Percentiles rank a stretch among this genome's conserved stretches.
These are phyloP conservation scores for Melipona beecheii DNA, from an alignment of 2,888 invertebrate species.

Conservation along the genomic window DNA sequence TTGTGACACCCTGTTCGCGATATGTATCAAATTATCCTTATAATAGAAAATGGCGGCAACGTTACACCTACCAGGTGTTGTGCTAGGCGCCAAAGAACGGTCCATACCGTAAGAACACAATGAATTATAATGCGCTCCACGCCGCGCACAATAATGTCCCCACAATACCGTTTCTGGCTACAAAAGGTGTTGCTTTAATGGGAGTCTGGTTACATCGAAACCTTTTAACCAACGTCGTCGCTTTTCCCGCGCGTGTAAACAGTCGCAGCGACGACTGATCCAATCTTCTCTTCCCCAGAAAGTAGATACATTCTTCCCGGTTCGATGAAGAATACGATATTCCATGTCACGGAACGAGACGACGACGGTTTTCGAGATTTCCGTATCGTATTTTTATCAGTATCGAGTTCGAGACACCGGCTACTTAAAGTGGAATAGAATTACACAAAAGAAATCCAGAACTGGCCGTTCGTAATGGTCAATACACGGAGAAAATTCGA, in stretches of 20 bases:
- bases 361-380: slow-evolving; percentile 19
- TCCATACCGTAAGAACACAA: slow-evolving; percentile 74
- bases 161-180: slow-evolving; percentile 76
- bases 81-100: slow-evolving; percentile 71
- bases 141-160: slow-evolving; percentile 77
- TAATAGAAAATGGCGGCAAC: slow-evolving; percentile 84
- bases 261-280: slow-evolving; percentile 50
- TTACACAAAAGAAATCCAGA: background rate
- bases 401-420: slow-evolving; percentile 32
- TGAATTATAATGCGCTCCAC: slow-evolving; percentile 79
- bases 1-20: slow-evolving; percentile 72
- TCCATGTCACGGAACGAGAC: slow-evolving; percentile 10
- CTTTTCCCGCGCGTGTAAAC: slow-evolving; percentile 66
- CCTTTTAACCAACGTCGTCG: slow-evolving; percentile 62
- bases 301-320: slow-evolving; percentile 26
- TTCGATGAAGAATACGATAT: slow-evolving; percentile 55
- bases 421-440: slow-evolving; percentile 35
- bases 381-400: slow-evolving; percentile 30
- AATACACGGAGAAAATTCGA: background rate
- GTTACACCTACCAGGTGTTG: slow-evolving; percentile 84
- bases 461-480: background rate
- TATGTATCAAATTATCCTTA: slow-evolving; percentile 84
- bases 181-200: slow-evolving; percentile 84
- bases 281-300: slow-evolving; percentile 31
- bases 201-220: slow-evolving; percentile 79